Evolutionary conservation across 1,140 invertebrate species (phyloP).

Genomic region (Drosophila equinoxialis): DNA sequence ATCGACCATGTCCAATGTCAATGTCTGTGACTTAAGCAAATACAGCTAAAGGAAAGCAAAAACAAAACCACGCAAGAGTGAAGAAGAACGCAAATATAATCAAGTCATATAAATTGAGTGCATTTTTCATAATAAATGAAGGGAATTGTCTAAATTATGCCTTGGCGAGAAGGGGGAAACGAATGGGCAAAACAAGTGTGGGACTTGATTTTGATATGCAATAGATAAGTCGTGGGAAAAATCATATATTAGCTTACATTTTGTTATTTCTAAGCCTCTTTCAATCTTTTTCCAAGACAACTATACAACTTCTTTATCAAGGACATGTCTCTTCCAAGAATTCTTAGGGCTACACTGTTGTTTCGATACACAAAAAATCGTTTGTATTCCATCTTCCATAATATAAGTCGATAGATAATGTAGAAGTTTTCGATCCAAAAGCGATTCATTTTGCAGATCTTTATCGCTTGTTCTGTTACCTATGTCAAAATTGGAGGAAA

Average conservation of each 20-base stretch:
- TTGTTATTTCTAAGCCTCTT: not conserved
- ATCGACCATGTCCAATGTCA: constrained; percentile 55
- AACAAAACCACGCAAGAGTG: constrained; percentile 17
- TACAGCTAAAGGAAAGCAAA: constrained; percentile 48
- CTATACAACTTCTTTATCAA: too few species aligned
- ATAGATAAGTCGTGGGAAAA: constrained; percentile 43
- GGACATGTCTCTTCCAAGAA: too few species aligned
- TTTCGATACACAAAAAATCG: too few species aligned
- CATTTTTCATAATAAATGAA: constrained; percentile 80
- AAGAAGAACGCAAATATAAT: constrained; percentile 69
- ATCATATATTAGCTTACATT: not conserved
- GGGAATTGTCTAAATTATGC: constrained; percentile 79
- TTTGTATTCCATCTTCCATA: too few species aligned
- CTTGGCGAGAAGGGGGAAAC: constrained; percentile 33
- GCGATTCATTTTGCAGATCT: not conserved
- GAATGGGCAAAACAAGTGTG: constrained; percentile 1
- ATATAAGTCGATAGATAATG: too few species aligned
- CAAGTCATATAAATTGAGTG: constrained; percentile 81
- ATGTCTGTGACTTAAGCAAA: constrained; percentile 72
- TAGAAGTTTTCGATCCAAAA: not conserved
- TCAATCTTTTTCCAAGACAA: too few species aligned
- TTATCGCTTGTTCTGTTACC: constrained; percentile 30
- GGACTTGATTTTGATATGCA: not conserved
- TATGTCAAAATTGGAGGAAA: constrained; percentile 43
- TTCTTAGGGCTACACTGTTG: too few species aligned